A percentile compares a stretch with the other conserved stretches of the same genome.
Conservation (phyloP, 2,888 invertebrate species). For the Entomobrya proxima region DNA sequence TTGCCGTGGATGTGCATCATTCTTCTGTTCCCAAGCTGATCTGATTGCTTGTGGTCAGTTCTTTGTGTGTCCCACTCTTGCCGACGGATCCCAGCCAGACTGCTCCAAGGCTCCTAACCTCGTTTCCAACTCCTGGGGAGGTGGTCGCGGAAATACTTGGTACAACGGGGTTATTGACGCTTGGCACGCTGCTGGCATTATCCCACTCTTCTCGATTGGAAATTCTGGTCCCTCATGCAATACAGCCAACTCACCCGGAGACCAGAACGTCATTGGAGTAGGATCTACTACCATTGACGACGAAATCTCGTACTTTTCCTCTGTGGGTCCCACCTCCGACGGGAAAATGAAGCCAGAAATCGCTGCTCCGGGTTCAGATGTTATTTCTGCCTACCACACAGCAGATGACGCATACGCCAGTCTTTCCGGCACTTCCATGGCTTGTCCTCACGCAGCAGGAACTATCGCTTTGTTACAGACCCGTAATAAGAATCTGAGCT, state of each 20-base stretch:
- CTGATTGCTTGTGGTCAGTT: conserved; percentile 51
- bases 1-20: neutral
- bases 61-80: conserved; percentile 16
- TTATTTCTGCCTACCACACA: conserved; percentile 54
- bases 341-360: conserved; percentile 64
- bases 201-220: conserved; percentile 38
- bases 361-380: conserved; percentile 59
- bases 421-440: conserved; percentile 4
- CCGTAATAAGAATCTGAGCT: no score
- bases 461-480: conserved; percentile 55
- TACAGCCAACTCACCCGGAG: conserved; percentile 31
- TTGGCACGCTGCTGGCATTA: conserved; percentile 25
- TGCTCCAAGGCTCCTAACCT: conserved; percentile 52
- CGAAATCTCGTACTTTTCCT: conserved; percentile 54
- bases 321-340: conserved; percentile 36
- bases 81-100: conserved; percentile 15
- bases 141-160: conserved; percentile 17
- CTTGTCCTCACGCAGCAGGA: conserved; percentile 33
- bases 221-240: conserved; percentile 8
- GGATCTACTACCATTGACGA: conserved; percentile 27
- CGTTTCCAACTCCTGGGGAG: conserved; percentile 43
- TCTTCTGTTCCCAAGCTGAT: conserved; percentile 35
- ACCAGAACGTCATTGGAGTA: conserved; percentile 28
- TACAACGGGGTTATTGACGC: conserved; percentile 29
- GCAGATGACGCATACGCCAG: conserved; percentile 54